Base-by-base conservation (phyloP, 2,888 invertebrate genomes). In the Sicus ferrugineus region DNA sequence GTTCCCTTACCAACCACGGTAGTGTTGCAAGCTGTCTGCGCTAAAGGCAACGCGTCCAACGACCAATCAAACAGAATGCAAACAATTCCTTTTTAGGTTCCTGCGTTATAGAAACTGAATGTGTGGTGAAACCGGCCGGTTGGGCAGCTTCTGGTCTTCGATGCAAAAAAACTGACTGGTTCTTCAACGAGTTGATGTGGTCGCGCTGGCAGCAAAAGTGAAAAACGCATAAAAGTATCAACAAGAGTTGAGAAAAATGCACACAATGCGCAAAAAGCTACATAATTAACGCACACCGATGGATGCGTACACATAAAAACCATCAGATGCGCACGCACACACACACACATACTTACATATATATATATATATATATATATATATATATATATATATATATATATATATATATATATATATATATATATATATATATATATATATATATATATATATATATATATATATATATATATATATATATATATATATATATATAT, bases 61-160 rank as follows among this genome's bases (percentile, higher is more conserved):
- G 59, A 26, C 58, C 67, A 48, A 59, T 58, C 58, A 67, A 48
- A 16, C 46, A 59, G 67, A 67, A 67, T 67, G 67, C 58, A 67
- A 67, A 59, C 67, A 67, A 67, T 59, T 67, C 67, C 67, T 67
- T 67, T 67, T 67, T 67, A 59, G 58, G 58, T 23, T 21, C 31
- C 52, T 14, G 21, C 30, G 38, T 42, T 56, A 42, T 38, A 42
- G 38, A 66, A 54, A 42, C 65, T 54, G 23, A 66, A 54, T 64
- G 52, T 52, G 64, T 26, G 50, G 31, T 31, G 34, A 38, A 66
- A 56, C 48, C 19, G 64, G 64, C 42, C 42, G 42, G 42, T 54
- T 52, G 28, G 46, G 56, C 56, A n/a, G 66, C 54, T 66, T 56
- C 56, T 67, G 66, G 66, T 56, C 66, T 67, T 67, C 23, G 23